Evolutionary conservation across 1,140 invertebrate species (phyloP).

Genomic region (Trichonephila clavata): DNA sequence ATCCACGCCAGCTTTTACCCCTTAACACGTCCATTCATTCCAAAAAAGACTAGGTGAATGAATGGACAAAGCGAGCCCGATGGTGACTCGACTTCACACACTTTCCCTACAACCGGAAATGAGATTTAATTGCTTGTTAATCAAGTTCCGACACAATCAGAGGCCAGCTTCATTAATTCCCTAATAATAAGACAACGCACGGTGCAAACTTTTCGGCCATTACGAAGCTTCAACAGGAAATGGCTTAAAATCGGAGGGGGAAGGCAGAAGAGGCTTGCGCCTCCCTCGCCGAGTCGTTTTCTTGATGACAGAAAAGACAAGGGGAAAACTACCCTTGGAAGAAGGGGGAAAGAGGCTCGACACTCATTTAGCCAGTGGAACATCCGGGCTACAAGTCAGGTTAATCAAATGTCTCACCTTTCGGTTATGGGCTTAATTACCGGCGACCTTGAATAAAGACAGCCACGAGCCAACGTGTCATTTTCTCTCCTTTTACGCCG

Average conservation of each 20-base stretch:
- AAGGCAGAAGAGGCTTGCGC: neutral
- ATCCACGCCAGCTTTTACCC: neutral
- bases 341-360: neutral
- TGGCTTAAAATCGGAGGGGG: slow-evolving; percentile 20
- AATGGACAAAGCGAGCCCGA: slow-evolving; percentile 1
- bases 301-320: slow-evolving; percentile 68
- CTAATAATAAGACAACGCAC: slow-evolving; percentile 41
- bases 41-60: neutral
- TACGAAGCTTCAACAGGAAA: slow-evolving; percentile 63
- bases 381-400: slow-evolving; percentile 52
- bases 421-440: slow-evolving; percentile 60
- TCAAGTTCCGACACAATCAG: slow-evolving; percentile 57
- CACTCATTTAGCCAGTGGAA: slow-evolving; percentile 43
- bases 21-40: neutral
- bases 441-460: slow-evolving; percentile 51
- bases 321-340: neutral
- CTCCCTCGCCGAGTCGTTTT: slow-evolving; percentile 21
- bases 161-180: slow-evolving; percentile 39
- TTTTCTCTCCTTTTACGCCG: slow-evolving; percentile 16
- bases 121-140: slow-evolving; percentile 71
- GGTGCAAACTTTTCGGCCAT: slow-evolving; percentile 29
- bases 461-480: slow-evolving; percentile 39
- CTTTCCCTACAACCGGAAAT: slow-evolving; percentile 48
- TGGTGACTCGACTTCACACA: slow-evolving; percentile 10
- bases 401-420: slow-evolving; percentile 71